Conservation (phyloP, 2,113 vertebrate genomes). For the Lasiurus cinereus region DNA sequence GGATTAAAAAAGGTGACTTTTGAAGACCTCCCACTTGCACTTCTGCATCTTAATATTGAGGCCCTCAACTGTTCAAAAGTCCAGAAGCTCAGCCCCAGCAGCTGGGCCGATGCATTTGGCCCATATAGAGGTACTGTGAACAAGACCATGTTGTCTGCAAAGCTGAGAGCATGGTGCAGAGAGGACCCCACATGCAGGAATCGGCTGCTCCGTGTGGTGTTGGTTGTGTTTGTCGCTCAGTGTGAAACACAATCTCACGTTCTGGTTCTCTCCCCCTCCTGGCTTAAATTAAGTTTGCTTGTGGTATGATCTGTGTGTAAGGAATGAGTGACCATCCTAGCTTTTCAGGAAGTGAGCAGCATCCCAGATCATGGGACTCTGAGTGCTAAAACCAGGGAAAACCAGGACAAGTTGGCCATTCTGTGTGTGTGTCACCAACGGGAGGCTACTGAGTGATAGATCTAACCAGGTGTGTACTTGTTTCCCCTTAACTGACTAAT, state of each 20-base stretch:
- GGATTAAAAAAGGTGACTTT: not conserved
- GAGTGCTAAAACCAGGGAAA: not conserved
- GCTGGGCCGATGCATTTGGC: not conserved
- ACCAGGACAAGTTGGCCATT: not conserved
- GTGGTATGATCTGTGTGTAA: not conserved
- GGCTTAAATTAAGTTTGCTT: not conserved
- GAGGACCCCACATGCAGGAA: not conserved
- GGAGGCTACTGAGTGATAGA: not conserved
- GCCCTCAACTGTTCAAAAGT: not conserved
- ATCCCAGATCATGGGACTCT: not conserved
- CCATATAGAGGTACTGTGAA: not conserved
- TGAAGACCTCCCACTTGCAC: not conserved
- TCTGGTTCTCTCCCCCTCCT: not conserved
- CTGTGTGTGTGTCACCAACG: not conserved
- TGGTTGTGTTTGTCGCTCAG: not conserved
- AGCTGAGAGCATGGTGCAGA: not conserved
- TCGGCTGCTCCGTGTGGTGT: not conserved
- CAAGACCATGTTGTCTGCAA: not conserved
- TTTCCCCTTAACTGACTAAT: not conserved
- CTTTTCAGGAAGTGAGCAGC: not conserved
- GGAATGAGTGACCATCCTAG: not conserved
- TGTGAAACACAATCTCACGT: not conserved
- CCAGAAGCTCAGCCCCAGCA: not conserved
- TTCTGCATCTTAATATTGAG: not conserved
- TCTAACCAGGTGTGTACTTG: not conserved